A percentile compares a stretch with the other conserved stretches of the same genome.
Evolutionary conservation across 2,888 invertebrate species (phyloP).

Genomic region (Sussaba pulchella): DNA sequence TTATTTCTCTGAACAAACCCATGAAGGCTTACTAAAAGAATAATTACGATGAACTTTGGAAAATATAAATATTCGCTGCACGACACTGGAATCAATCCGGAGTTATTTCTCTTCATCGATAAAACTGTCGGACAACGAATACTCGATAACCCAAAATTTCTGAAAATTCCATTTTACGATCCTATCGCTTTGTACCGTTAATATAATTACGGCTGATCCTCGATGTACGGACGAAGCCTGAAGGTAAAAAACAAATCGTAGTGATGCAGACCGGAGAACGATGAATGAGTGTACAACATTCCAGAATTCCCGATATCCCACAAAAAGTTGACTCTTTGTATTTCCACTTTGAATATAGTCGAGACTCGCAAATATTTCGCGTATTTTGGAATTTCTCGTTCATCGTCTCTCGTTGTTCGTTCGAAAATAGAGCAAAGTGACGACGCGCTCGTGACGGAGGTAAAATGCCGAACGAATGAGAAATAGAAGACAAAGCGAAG

Average conservation of each 20-base stretch:
- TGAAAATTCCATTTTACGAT: too few species aligned
- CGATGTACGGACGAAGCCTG: neutral
- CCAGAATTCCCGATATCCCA: neutral
- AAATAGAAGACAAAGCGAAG: conserved; percentile 30
- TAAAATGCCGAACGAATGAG: conserved; percentile 9
- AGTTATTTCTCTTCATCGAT: too few species aligned
- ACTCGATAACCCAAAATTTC: too few species aligned
- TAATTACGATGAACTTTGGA: too few species aligned
- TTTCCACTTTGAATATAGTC: conserved; percentile 2
- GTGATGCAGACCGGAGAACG: neutral
- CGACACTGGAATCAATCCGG: too few species aligned
- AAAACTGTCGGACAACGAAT: too few species aligned
- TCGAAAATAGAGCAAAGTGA: conserved; percentile 40
- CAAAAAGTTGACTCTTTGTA: neutral
- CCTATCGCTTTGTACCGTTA: neutral
- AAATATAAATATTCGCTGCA: too few species aligned
- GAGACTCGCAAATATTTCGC: conserved; percentile 9
- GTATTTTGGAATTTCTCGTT: neutral
- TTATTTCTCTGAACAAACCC: too few species aligned
- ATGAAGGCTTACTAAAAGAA: too few species aligned
- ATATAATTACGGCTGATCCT: neutral
- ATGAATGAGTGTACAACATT: neutral
- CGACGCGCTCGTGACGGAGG: conserved; percentile 21
- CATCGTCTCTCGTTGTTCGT: conserved; percentile 35
- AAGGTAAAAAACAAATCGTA: neutral